Base-by-base conservation (phyloP, 2,888 invertebrate genomes). In the Tenthredo livida region DNA sequence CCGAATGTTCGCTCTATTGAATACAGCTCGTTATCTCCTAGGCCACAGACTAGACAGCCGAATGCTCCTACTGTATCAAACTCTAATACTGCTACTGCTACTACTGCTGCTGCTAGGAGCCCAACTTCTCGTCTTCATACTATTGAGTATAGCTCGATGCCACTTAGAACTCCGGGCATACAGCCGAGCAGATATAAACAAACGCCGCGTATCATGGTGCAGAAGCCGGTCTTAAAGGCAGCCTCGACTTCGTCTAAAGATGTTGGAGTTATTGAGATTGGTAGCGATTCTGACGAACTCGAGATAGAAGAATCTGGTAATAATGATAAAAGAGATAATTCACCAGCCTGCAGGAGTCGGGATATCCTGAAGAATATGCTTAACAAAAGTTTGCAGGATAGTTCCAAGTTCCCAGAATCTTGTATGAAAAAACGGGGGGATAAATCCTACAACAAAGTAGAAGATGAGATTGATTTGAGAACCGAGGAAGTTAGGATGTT, bases 211-310 rank as follows among this genome's bases (percentile, higher is more conserved):
- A 67, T 86, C 33, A 33, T 86, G 85, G 58, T 86, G 40, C 87
- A 84, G 40, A 88, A 87, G 83, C 82, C 87, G n/a, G n/a, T n/a
- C n/a, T n/a, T n/a, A 6, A 47, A 82, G 72, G 84, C 15, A 21
- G 29, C 29, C 40, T 61, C 80, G 6, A 37, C n/a, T 40, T 40
- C 37, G 9, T 12, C 1, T 17, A 47, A 67, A 29, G 84, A 73
- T 9, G 72, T 43, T n/a, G 91, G 87, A 86, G 88, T 92, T 0
- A 92, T 92, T 50, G 89, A 92, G 84, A 70, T 92, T 15, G 91
- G 90, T n/a, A 91, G 91, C 84, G 91, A 91, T 83, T 84, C 86
- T 10, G 91, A 92, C 29, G 91, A 92, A n/a, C 77, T 87, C 17
- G 85, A 85, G 0, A 77, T 87, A 15, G 47, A 70, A 70, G 47